Percentiles rank a stretch among this genome's conserved stretches.
These are phyloP conservation scores for Cryptomyrus ogoouensis DNA, from an alignment of 2,113 vertebrate genomes.

Conservation along the genomic window DNA sequence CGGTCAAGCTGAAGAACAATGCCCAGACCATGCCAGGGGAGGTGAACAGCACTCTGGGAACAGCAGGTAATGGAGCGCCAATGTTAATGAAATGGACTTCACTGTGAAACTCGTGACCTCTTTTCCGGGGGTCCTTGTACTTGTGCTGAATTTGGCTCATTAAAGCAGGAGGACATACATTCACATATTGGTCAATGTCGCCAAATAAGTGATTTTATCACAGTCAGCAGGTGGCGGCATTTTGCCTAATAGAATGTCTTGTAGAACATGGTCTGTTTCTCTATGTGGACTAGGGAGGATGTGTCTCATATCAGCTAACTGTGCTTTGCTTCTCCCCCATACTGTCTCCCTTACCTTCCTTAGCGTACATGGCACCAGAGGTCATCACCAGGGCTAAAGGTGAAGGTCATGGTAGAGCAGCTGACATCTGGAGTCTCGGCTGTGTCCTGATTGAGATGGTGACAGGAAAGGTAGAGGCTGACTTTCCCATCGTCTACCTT, in stretches of 20 bases:
- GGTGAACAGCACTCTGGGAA: slow-evolving; percentile 95
- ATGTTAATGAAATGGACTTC: not conserved
- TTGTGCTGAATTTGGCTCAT: not conserved
- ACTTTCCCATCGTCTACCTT: not conserved
- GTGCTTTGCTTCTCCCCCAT: not conserved
- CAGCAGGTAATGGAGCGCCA: slow-evolving; percentile 71
- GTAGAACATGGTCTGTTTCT: not conserved
- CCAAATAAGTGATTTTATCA: not conserved
- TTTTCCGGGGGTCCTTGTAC: not conserved
- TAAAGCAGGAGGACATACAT: not conserved
- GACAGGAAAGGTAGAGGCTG: slow-evolving; percentile 81
- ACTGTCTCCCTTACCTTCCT: slow-evolving; percentile 6
- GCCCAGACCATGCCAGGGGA: slow-evolving; percentile 98
- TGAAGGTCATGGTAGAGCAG: slow-evolving; percentile 91
- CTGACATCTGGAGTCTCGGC: slow-evolving; percentile 96
- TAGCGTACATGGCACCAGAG: slow-evolving; percentile 99
- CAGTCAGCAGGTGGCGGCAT: slow-evolving; percentile 4
- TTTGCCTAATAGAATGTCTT: not conserved
- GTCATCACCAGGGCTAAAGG: slow-evolving; percentile 97
- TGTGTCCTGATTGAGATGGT: slow-evolving; percentile 98
- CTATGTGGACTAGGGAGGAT: not conserved
- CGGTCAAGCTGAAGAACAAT: slow-evolving; percentile 95
- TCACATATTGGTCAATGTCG: not conserved
- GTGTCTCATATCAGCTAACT: not conserved
- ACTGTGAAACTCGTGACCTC: not conserved